A percentile compares a stretch with the other conserved stretches of the same genome.
Evolutionary conservation across 2,797 vertebrate genomes (phyloP).

Genomic region (Leptoclinus maculatus): DNA sequence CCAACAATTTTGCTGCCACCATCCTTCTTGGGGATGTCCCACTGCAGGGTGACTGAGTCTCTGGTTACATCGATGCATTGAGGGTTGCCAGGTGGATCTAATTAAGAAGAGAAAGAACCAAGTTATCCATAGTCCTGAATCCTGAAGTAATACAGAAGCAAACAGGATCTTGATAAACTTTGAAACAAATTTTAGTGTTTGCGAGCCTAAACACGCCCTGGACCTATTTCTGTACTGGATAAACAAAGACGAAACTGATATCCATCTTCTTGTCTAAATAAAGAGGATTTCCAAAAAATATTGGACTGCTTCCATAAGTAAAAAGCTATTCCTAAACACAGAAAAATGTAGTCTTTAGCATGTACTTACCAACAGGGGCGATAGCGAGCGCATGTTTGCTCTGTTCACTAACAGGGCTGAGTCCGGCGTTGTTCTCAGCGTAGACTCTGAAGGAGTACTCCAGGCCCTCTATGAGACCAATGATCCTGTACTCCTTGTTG

Average conservation of each 20-base stretch:
- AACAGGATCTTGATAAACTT: background rate
- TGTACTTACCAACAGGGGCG: constrained; percentile 95
- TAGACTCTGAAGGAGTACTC: constrained; percentile 97
- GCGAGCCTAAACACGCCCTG: background rate
- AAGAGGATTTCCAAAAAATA: background rate
- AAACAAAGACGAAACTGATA: background rate
- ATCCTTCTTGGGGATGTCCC: constrained; percentile 92
- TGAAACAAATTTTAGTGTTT: background rate
- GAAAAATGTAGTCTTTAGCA: background rate
- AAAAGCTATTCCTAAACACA: background rate
- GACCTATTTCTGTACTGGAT: background rate
- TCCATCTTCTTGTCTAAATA: background rate
- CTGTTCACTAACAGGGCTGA: constrained; percentile 92
- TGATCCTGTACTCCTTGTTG: constrained; percentile 94
- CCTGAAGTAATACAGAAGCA: background rate
- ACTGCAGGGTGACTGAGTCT: constrained; percentile 96
- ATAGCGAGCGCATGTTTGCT: constrained; percentile 97
- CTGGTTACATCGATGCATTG: constrained; percentile 97
- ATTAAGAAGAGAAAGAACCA: constrained; percentile 9
- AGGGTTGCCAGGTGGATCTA: constrained; percentile 96
- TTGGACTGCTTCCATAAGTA: background rate
- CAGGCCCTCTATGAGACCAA: constrained; percentile 92
- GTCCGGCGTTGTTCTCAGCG: constrained; percentile 95
- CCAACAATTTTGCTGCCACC: constrained; percentile 97
- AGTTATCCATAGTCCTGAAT: background rate